Evolutionary conservation across 2,888 invertebrate species (phyloP).

Genomic region (Augiades crinisus): DNA sequence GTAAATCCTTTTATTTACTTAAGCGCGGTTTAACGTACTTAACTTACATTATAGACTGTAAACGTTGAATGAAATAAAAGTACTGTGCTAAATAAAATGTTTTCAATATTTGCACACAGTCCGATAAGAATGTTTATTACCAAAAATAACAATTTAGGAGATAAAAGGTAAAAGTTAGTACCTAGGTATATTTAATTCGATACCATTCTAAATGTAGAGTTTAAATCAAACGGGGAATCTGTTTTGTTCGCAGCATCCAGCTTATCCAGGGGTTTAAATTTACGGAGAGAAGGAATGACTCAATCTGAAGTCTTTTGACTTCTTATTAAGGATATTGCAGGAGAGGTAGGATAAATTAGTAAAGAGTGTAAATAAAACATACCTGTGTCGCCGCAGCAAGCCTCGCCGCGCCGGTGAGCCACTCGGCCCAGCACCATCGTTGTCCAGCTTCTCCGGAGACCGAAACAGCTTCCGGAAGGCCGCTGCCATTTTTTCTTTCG

Average conservation of each 20-base stretch:
- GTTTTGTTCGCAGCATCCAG: too few relatives aligned
- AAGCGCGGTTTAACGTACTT: background rate
- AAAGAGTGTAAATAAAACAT: too few relatives aligned
- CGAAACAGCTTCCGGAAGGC: slow-evolving; percentile 90
- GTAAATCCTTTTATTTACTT: background rate
- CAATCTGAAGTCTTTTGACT: too few relatives aligned
- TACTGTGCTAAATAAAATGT: background rate
- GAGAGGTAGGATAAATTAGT: too few relatives aligned
- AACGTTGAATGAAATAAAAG: background rate
- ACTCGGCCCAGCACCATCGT: slow-evolving; percentile 82
- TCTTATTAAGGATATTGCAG: too few relatives aligned
- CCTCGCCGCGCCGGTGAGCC: slow-evolving; percentile 83
- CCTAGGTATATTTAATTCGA: too few relatives aligned
- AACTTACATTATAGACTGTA: background rate
- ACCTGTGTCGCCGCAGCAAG: slow-evolving; percentile 75
- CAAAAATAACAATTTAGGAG: background rate
- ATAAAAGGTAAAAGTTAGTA: background rate
- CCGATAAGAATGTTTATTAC: background rate
- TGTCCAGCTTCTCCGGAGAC: slow-evolving; percentile 86
- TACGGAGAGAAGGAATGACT: too few relatives aligned
- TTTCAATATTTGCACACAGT: background rate
- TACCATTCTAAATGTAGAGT: background rate
- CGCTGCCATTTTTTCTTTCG: slow-evolving; percentile 91
- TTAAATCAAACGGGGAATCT: too few relatives aligned
- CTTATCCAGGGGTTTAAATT: too few relatives aligned